Percentiles rank a stretch among this genome's conserved stretches.
Conservation (phyloP, 2,797 vertebrate species). For the Chiropotes sagulatus region DNA sequence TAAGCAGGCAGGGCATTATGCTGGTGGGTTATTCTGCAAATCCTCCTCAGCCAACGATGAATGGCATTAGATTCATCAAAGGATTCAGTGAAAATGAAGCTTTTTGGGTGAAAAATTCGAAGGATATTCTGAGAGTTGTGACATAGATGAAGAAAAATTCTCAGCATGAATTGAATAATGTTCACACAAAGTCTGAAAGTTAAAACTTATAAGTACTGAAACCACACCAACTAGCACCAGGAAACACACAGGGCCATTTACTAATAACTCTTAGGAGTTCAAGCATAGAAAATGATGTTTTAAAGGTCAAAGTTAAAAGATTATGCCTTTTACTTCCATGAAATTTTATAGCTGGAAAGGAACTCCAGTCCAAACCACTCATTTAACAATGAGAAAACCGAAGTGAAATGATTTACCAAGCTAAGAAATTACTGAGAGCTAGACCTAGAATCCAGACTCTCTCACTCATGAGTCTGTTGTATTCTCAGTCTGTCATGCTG, state of each 20-base stretch:
- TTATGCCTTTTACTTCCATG: not conserved
- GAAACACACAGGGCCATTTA: not conserved
- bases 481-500: not conserved
- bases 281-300: conserved; percentile 7
- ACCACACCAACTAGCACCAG: not conserved
- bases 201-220: not conserved
- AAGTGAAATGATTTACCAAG: not conserved
- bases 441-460: not conserved
- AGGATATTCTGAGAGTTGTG: not conserved
- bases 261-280: not conserved
- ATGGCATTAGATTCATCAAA: not conserved
- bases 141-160: not conserved
- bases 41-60: not conserved
- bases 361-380: not conserved
- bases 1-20: not conserved
- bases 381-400: conserved; percentile 19
- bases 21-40: conserved; percentile 3
- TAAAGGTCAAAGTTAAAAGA: not conserved
- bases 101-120: conserved; percentile 17
- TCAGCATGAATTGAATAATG: not conserved
- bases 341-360: not conserved
- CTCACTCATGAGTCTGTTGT: not conserved
- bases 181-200: not conserved
- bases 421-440: not conserved
- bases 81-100: not conserved